phyloP scores from a whole-genome alignment of 2,113 vertebrate species.

The Erinaceus europaeus region DNA sequence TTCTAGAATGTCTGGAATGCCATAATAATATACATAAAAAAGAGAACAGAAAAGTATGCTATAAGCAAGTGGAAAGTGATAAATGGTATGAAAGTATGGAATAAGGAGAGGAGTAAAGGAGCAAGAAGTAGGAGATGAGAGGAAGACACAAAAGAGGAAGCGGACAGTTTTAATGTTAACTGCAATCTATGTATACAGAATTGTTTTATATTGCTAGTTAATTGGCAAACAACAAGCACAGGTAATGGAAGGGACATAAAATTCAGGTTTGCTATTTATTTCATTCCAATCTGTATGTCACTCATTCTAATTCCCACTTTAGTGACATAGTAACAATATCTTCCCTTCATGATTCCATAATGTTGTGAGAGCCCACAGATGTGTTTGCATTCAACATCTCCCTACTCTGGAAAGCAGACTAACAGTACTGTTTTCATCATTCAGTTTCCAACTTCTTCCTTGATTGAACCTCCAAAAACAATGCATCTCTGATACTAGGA shows the following conservation, averaged over 20 bases:
- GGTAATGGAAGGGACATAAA: background rate
- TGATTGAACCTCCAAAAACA: background rate
- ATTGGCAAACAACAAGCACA: background rate
- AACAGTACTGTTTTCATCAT: background rate
- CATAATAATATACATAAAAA: background rate
- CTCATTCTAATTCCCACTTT: background rate
- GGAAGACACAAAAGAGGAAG: background rate
- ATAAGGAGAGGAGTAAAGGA: background rate
- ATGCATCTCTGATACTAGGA: constrained; percentile 20
- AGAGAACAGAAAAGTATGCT: too few species aligned
- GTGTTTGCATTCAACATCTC: background rate
- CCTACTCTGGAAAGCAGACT: background rate
- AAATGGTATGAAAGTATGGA: background rate
- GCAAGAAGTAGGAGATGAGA: background rate
- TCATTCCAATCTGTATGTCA: too few species aligned
- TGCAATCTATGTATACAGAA: background rate
- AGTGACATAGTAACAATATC: background rate
- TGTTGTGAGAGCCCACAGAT: background rate
- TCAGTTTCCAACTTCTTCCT: background rate
- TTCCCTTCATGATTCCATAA: background rate
- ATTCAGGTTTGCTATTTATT: background rate
- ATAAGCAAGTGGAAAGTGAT: background rate
- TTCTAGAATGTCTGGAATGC: too few species aligned
- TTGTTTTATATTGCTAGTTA: background rate
- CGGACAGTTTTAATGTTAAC: background rate